Percentiles rank a stretch among this genome's conserved stretches.
These are phyloP conservation scores for Drosophila paulistorum DNA, from an alignment of 1,140 invertebrate species.

Conservation along the genomic window DNA sequence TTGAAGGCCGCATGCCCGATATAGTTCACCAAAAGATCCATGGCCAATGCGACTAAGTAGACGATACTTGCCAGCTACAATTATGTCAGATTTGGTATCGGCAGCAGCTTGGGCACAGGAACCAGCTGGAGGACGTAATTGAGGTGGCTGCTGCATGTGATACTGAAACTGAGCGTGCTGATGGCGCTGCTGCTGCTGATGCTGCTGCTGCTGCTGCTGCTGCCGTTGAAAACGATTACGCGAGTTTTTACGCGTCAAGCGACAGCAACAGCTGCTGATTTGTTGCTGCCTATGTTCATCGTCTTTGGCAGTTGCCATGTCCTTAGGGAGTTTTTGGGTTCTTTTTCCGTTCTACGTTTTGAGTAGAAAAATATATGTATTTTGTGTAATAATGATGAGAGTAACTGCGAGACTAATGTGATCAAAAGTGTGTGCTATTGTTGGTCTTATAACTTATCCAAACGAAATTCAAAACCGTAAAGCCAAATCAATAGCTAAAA, in stretches of 20 bases:
- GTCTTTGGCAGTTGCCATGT: constrained; percentile 14
- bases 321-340: constrained; percentile 4
- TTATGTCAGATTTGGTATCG: constrained; percentile 39
- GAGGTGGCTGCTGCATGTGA: background rate
- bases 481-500: no score
- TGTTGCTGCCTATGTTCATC: background rate
- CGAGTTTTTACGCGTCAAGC: background rate
- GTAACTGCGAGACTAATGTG: constrained; percentile 6
- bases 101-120: background rate
- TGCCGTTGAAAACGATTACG: background rate
- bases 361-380: constrained; percentile 11
- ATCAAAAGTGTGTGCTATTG: background rate
- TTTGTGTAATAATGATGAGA: constrained; percentile 9
- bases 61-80: constrained; percentile 93
- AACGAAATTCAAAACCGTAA: no score
- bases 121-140: background rate
- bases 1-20: constrained; percentile 93
- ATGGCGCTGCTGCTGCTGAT: background rate
- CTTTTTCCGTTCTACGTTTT: background rate
- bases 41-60: constrained; percentile 94
- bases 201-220: background rate
- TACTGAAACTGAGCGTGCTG: background rate
- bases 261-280: background rate
- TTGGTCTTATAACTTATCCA: no score
- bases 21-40: constrained; percentile 97